Conservation (phyloP, 2,797 vertebrate genomes). For the Crocodylus rhombifer region DNA sequence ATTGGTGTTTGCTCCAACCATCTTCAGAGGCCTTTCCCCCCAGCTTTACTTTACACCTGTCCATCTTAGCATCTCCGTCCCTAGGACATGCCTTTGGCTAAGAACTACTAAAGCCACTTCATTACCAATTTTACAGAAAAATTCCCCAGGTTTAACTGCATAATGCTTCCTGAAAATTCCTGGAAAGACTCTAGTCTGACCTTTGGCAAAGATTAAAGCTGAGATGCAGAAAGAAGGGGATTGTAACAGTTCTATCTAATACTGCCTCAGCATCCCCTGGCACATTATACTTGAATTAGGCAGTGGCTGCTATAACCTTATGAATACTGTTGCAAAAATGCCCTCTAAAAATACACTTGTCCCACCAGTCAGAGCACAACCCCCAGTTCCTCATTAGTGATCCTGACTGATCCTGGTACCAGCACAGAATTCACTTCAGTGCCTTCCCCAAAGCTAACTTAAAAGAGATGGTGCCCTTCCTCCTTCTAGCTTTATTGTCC, state of each 20-base stretch:
- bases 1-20: neutral
- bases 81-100: no score
- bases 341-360: neutral
- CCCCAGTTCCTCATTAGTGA: neutral
- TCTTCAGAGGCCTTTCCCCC: neutral
- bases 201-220: neutral
- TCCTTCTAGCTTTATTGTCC: neutral
- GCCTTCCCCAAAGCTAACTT: neutral
- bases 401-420: no score
- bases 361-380: rapidly evolving
- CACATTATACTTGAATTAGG: rapidly evolving
- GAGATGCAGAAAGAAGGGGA: rapidly evolving
- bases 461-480: neutral
- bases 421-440: neutral
- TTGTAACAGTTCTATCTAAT: neutral
- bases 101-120: no score
- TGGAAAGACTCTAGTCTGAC: neutral
- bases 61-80: neutral
- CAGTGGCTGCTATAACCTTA: neutral
- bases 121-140: no score
- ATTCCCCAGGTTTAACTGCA: no score
- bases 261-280: neutral
- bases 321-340: neutral
- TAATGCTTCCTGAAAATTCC: neutral
- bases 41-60: rapidly evolving